Base-by-base conservation (phyloP, 2,888 invertebrate species). In the Tetragonisca angustula region DNA sequence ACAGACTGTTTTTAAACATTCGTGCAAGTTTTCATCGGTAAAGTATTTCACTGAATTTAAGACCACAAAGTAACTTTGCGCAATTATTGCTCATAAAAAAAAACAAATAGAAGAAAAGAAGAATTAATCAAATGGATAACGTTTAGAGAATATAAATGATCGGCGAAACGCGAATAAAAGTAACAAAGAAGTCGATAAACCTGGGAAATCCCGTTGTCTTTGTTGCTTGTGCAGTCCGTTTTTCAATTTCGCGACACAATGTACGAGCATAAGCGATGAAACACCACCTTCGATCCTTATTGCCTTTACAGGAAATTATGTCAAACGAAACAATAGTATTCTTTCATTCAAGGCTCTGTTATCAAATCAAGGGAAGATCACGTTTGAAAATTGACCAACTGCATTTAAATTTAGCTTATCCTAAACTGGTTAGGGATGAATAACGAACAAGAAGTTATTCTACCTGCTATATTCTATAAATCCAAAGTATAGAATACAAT, bases 91-190 rank as follows among this genome's bases (percentile, higher is more conserved):
- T 43, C 21, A 32, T 19, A n/a, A 54, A 49, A 27, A 32, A 4
- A n/a, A 56, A n/a, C 0, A 52, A 27, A 27, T 17, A 19, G 17
- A 13, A 27, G 19, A 11, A 13, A 71, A 59, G 11, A 65, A 9
- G 32, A 64, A 49, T 36, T 54, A 19, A 65, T 52, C 56, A 27
- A 54, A 68, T 21, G 9, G 76, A 27, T 27, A 32, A 56, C 21
- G 71, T 79, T 68, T 9, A 6, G 4, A 15, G 67, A 73, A 81
- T 80, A 69, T 15, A 27, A 81, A 80, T 9, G n/a, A 19, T 32
- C 19, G 11, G 13, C 27, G 15, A 56, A 21, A 9, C n/a, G 43
- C 49, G 49, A 62, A 62, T 43, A 49, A 69, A 59, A 59, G 50
- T 74, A 69, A 52, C 27, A 50, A 61, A n/a, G 27, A 61, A 62